Base-by-base conservation (phyloP, 2,113 vertebrate species). In the Glaucomys volans region DNA sequence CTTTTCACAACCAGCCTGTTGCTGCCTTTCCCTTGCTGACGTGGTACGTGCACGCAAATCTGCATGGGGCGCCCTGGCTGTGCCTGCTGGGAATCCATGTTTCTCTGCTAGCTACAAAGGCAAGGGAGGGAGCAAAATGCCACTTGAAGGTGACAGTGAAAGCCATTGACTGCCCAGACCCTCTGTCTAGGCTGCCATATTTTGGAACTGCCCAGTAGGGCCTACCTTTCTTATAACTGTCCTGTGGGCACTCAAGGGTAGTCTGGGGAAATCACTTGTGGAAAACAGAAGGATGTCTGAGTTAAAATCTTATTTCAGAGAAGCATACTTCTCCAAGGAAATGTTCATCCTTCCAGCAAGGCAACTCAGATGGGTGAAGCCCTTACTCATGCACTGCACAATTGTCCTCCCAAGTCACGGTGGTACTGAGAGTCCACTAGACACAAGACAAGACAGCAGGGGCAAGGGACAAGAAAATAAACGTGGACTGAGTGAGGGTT, bases 301-400 rank as follows among this genome's bases (percentile, higher is more conserved):
- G n/a, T 54, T 77, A 91, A 69, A 95, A 64, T 52, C 57, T 62
- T 64, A 64, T 66, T 93, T 79, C 54, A 66, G 17, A 87, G 57
- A 74, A 59, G 35, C 10, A 42, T 74, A 35, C 5, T 54, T 57
- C 37, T 30, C 26, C 24, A 57, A 14, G 13, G 20, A 93, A 83
- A 92, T 18, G 9, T 12, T 57, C 82, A 64, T 44, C 66, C 57
- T 64, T 40, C 69, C 2, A 1, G 44, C 62, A 83, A 64, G 69
- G 84, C 42, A 87, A 57, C 67, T 30, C n/a, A 1, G 7, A 69
- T 28, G 12, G 47, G 59, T 16, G 79, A 67, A 84, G 81, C 32
- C 7, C 26, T 6, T 5, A 4, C 17, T 82, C 14, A 72, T 75
- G 28, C 1, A 13, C 13, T 47, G 1, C 16, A 44, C 1, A 54